Conservation (phyloP, 64 coral and sea anemone genomes). For the Pachyseris speciosa region DNA sequence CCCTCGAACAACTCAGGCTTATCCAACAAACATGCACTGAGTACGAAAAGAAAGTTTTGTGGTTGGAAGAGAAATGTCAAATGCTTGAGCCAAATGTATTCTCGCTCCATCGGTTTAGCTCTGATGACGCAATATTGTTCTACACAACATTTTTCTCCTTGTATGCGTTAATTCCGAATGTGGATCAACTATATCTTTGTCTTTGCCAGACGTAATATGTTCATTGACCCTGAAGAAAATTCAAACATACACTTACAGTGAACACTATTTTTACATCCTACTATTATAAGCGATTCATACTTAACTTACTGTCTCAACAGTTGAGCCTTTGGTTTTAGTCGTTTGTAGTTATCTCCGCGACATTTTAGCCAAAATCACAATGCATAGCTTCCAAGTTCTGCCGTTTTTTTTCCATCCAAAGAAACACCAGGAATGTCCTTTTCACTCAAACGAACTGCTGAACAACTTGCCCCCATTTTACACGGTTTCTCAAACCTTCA, state of each 20-base stretch:
- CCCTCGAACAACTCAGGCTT: neutral
- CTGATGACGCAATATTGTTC: neutral
- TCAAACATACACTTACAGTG: too few species aligned
- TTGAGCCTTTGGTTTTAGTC: conserved; percentile 36
- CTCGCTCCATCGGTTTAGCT: neutral
- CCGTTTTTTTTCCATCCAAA: neutral
- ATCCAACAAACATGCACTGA: neutral
- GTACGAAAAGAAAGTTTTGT: neutral
- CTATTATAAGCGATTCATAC: too few species aligned
- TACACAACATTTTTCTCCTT: too few species aligned
- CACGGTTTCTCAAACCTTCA: too few species aligned
- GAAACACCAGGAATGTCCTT: conserved; percentile 20
- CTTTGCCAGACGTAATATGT: too few species aligned
- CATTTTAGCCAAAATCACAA: conserved; percentile 45
- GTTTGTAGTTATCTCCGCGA: conserved; percentile 16
- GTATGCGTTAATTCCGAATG: too few species aligned
- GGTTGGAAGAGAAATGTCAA: neutral
- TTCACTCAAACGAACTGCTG: neutral
- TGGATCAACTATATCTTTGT: too few species aligned
- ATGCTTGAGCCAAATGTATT: neutral
- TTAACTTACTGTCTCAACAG: conserved; percentile 33
- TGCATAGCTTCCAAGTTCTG: conserved; percentile 9
- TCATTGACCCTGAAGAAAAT: too few species aligned
- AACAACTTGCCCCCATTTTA: neutral
- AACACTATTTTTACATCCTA: too few species aligned